Evolutionary conservation across 2,113 vertebrate genomes (phyloP).

Genomic region (Pygoscelis antarcticus): DNA sequence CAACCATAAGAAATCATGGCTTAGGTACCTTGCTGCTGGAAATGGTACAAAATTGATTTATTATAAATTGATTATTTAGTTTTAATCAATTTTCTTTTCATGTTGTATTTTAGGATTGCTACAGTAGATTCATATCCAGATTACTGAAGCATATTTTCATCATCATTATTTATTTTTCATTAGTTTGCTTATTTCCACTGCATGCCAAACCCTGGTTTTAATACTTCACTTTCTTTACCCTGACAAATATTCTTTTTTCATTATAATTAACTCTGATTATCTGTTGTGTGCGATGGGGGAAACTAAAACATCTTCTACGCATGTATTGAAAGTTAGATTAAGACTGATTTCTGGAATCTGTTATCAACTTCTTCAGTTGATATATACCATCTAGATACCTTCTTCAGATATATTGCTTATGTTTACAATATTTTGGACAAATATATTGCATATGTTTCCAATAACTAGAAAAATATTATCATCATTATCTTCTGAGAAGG

Average conservation of each 20-base stretch:
- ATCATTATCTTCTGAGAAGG: neutral
- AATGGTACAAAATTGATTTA: neutral
- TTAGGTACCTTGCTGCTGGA: neutral
- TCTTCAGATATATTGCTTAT: neutral
- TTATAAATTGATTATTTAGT: neutral
- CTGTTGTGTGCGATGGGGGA: neutral
- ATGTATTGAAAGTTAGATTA: neutral
- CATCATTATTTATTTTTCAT: neutral
- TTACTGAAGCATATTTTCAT: neutral
- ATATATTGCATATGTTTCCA: neutral
- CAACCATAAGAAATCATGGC: neutral
- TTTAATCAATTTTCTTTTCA: neutral
- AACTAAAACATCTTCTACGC: neutral
- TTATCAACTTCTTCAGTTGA: neutral
- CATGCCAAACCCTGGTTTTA: neutral
- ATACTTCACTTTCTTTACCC: neutral
- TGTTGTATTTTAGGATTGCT: neutral
- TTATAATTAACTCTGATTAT: neutral
- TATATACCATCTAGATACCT: neutral
- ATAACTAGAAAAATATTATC: neutral
- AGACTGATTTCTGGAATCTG: neutral
- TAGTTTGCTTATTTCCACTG: neutral
- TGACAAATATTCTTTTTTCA: neutral
- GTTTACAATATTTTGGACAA: neutral
- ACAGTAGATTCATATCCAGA: neutral